A percentile compares a stretch with the other conserved stretches of the same genome.
Conservation (phyloP, 2,888 invertebrate genomes). For the Shargacucullia verbasci region DNA sequence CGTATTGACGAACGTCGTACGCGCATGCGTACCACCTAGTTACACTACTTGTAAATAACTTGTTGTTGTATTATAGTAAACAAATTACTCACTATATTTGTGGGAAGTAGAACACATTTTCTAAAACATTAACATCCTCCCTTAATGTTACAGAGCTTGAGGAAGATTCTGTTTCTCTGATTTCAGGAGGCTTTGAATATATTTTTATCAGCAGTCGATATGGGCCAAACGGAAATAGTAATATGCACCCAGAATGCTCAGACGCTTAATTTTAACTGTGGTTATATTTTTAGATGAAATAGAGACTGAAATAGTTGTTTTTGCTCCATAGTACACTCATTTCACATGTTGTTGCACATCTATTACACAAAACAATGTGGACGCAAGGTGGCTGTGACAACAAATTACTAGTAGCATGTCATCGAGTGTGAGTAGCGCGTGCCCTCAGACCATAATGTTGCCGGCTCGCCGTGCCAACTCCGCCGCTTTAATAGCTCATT, state of each 20-base stretch:
- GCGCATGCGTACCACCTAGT: constrained; percentile 7
- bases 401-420: constrained; percentile 55
- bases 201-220: too few species aligned
- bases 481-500: constrained; percentile 78
- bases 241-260: neutral
- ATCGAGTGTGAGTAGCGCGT: constrained; percentile 62
- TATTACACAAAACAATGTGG: constrained; percentile 21
- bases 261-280: too few species aligned
- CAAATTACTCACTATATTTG: constrained; percentile 19
- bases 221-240: neutral
- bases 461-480: constrained; percentile 72
- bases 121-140: too few species aligned
- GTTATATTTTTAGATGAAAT: too few species aligned
- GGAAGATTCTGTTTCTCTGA: too few species aligned
- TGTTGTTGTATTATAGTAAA: constrained; percentile 32
- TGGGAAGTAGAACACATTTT: neutral
- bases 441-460: constrained; percentile 73
- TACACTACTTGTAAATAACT: constrained; percentile 27
- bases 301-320: neutral
- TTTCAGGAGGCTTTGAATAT: neutral
- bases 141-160: too few species aligned
- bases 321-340: constrained; percentile 2
- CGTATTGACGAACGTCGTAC: constrained; percentile 36
- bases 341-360: constrained; percentile 7
- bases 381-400: constrained; percentile 26